Evolutionary conservation across 2,797 vertebrate genomes (phyloP).

Genomic region (Pachyuromys duprasi): DNA sequence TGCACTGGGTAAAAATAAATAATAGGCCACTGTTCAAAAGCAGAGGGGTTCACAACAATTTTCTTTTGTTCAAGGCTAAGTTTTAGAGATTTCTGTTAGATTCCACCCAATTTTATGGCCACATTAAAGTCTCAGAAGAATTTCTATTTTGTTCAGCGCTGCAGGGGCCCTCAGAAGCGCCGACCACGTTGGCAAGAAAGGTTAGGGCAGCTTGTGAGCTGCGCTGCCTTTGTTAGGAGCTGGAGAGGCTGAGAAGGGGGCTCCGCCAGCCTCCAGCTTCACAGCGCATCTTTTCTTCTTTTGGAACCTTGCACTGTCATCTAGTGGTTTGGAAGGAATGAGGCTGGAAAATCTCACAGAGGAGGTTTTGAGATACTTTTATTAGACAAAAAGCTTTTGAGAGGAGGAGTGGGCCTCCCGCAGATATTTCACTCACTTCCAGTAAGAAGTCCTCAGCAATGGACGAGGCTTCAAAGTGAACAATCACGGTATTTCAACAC

Average conservation of each 20-base stretch:
- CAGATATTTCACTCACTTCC: constrained; percentile 72
- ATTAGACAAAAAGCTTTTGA: constrained; percentile 79
- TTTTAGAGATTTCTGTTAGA: constrained; percentile 45
- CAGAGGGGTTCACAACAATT: constrained; percentile 51
- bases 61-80: constrained; percentile 53
- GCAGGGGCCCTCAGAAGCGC: neutral
- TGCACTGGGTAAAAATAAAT: neutral
- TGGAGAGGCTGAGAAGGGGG: neutral
- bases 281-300: constrained; percentile 71
- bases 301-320: constrained; percentile 29
- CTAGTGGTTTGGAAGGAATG: constrained; percentile 46
- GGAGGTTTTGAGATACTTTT: constrained; percentile 69
- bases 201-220: neutral
- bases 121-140: constrained; percentile 61
- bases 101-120: constrained; percentile 31
- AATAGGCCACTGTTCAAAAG: constrained; percentile 25
- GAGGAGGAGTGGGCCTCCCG: constrained; percentile 48
- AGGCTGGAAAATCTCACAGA: constrained; percentile 61
- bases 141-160: neutral
- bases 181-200: neutral
- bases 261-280: constrained; percentile 2
- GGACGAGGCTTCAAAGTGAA: constrained; percentile 68
- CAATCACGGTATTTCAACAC: constrained; percentile 73
- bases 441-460: constrained; percentile 72
- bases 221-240: constrained; percentile 46